These are phyloP conservation scores for Rhynchotus rufescens DNA, from an alignment of 2,797 vertebrate genomes.

Conservation along the genomic window DNA sequence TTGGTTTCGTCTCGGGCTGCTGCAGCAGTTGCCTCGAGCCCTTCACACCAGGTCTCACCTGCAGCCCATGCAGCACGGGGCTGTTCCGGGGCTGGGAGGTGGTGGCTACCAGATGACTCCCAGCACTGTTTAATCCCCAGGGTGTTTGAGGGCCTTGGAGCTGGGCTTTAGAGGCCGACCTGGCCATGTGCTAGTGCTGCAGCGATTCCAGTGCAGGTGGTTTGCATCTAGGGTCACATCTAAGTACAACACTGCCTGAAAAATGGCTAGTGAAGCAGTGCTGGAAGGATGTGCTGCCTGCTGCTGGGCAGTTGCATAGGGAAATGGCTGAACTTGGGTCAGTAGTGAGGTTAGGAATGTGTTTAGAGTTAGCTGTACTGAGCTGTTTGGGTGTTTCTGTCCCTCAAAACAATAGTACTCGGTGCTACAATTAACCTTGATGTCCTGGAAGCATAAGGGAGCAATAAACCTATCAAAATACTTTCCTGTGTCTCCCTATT, in stretches of 20 bases:
- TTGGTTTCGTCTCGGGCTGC: background rate
- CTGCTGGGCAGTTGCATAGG: background rate
- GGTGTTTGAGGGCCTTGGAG: slow-evolving; percentile 20
- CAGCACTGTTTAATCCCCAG: slow-evolving; percentile 36
- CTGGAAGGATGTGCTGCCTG: background rate
- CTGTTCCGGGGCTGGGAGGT: background rate
- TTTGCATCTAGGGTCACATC: fast-evolving
- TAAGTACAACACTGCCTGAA: background rate
- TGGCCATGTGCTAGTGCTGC: slow-evolving; percentile 23
- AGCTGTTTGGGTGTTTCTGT: background rate
- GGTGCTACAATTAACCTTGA: background rate
- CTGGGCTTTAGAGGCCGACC: background rate
- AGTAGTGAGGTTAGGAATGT: background rate
- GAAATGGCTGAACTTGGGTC: background rate
- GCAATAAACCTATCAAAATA: background rate
- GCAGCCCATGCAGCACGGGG: background rate
- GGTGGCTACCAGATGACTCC: slow-evolving; percentile 42
- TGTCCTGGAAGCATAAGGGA: background rate
- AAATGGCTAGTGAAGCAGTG: background rate
- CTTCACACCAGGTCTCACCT: background rate
- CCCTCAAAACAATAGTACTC: background rate
- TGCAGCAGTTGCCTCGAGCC: background rate
- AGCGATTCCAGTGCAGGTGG: background rate
- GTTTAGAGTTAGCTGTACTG: background rate
- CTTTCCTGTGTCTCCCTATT: background rate